phyloP scores from a whole-genome alignment of 2,888 invertebrate species.

The Dynastes grantii region DNA sequence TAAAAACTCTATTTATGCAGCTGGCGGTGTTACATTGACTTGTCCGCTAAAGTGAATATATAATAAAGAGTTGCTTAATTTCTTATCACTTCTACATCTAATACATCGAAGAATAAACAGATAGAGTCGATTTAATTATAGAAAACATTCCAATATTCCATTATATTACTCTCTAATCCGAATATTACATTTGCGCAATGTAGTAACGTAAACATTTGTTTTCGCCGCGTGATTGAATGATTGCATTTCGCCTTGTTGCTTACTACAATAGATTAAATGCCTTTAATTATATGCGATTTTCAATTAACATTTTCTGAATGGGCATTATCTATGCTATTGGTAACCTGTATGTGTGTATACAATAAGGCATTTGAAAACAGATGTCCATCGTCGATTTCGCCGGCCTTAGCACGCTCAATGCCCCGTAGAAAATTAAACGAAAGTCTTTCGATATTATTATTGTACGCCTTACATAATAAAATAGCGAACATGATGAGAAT shows the following conservation, averaged over 20 bases:
- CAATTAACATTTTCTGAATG: constrained; percentile 25
- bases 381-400: neutral
- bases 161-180: too few species aligned
- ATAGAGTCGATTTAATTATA: too few species aligned
- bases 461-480: neutral
- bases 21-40: too few species aligned
- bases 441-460: constrained; percentile 4
- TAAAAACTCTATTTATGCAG: too few species aligned
- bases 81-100: too few species aligned
- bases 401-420: too few species aligned
- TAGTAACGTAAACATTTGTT: too few species aligned
- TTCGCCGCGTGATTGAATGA: neutral
- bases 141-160: too few species aligned
- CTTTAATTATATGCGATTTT: constrained; percentile 27
- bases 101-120: too few species aligned
- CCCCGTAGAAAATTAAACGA: neutral
- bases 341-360: neutral
- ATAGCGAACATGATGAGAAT: neutral
- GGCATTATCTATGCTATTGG: neutral
- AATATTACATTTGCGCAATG: too few species aligned
- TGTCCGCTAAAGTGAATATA: too few species aligned
- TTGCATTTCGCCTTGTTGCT: neutral
- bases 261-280: constrained; percentile 7
- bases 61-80: too few species aligned
- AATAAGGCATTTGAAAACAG: constrained; percentile 1